Evolutionary conservation across 2,888 invertebrate genomes (phyloP), one percentile per base, ranked within the genome.

Genomic region (Cryptus viduatorius): DNA sequence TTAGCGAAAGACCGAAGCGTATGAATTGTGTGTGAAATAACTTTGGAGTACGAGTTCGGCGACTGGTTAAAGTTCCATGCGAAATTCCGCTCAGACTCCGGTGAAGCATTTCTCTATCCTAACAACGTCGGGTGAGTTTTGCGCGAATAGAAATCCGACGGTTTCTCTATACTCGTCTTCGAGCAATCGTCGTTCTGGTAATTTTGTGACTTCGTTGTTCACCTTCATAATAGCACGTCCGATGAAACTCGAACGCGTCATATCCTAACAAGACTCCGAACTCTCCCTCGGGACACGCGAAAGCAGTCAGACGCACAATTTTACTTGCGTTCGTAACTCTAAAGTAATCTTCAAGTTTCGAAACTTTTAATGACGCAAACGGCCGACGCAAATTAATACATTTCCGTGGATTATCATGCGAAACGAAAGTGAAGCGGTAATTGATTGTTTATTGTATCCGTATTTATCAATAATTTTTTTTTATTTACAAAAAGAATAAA

Each of bases 11-110:
- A 42, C 29, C 50, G 16, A 42, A 46, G 44, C 8, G 14, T 42
- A 68, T 31, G 67, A 10, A 77, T 68, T 44, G 44, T 59, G 46
- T 19, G 59, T 46, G 53, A 68, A 78, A 69, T 68, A 78, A 78
- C 78, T 78, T 69, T 69, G 7, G 48, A 61, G 31, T 14, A 46
- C 37, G 59, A 44, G 69, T 12, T n/a, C 4, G 48, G 24, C 46
- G 53, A 8, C 59, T 44, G 46, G 46, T 67, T 67, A 31, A 69
- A 69, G 56, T 44, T 69, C 24, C n/a, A 16, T 68, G 12, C 46
- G 61, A 69, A 59, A 31, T 69, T 69, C 7, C 44, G 56, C 59
- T 50, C 61, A 19, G 78, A 78, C 59, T 31, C 61, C 16, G 59
- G 48, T 12, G 31, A 68, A 53, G 37, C 14, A 37, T 42, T 56